Evolutionary conservation across 1,140 invertebrate genomes (phyloP), one percentile per base, ranked within the genome.

Genomic region (Mylabris phalerata): DNA sequence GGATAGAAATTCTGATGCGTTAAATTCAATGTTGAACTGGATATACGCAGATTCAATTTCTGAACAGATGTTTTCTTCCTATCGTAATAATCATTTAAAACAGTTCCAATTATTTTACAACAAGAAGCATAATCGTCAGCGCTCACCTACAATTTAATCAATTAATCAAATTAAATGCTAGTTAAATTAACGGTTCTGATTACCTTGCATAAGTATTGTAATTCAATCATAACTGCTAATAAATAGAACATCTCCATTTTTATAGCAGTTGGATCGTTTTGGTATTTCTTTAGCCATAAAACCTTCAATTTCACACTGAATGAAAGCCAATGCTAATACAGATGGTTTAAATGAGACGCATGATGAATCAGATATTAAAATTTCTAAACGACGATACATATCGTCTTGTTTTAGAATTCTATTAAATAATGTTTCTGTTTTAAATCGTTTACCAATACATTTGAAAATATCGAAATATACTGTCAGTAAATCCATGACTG

Each of bases 201-300:
- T 55, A 55, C 46, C 2, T 55, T 47, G 47, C 44, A 57, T 49
- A 49, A 43, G 4, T 39, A 26, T 26, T 44, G 47, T 26, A 57
- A 38, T 59, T 54, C 50, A 42, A 47, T 42, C 56, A 48, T 47
- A 9, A 59, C 45, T 13, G 44, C 47, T 25, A 50, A 58, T n/a
- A 60, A 46, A 26, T 55, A 48, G 38, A 47, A 48, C 45, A 60
- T 55, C 7, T 56, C 48, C 48, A 47, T 50, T 39, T n/a, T 41
- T 43, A 10, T 44, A 59, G 40, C 40, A 46, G 13, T 66, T 66
- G 24, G 59, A 66, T 42, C 51, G 64, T 39, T 56, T 43, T 46
- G 61, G 62, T 19, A 60, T 60, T 50, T 66, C 62, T n/a, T 57
- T 59, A 10, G 60, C 56, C 25, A 66, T 42, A 57, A 66, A 63